phyloP scores from a whole-genome alignment of 2,888 invertebrate genomes.

The Nematopogon swammerdamellus region DNA sequence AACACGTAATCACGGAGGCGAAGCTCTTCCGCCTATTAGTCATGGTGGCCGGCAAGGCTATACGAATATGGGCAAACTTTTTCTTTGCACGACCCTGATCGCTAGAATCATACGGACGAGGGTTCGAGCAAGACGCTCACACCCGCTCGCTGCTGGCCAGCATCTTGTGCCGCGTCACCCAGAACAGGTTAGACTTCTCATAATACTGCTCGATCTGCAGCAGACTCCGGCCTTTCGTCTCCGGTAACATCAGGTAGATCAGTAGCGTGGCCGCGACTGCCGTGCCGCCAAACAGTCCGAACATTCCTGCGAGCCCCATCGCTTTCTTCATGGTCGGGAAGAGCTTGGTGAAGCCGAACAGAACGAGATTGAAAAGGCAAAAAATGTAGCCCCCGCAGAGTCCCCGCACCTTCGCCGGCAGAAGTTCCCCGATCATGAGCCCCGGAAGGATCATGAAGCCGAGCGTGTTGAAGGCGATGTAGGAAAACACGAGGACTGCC shows the following conservation, averaged over 20 bases:
- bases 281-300: constrained; percentile 65
- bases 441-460: constrained; percentile 73
- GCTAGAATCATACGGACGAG: too few species aligned
- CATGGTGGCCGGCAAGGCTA: too few species aligned
- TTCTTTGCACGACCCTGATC: too few species aligned
- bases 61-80: too few species aligned
- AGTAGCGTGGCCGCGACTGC: constrained; percentile 62
- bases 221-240: constrained; percentile 69
- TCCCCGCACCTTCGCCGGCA: constrained; percentile 71
- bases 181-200: constrained; percentile 60
- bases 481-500: constrained; percentile 53
- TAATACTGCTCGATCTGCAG: constrained; percentile 79
- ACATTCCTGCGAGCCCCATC: constrained; percentile 67
- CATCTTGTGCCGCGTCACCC: constrained; percentile 50
- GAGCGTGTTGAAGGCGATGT: constrained; percentile 70
- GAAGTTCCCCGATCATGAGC: constrained; percentile 71
- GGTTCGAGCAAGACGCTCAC: too few species aligned
- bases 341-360: constrained; percentile 68
- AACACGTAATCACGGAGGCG: too few species aligned
- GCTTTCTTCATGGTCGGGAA: constrained; percentile 60
- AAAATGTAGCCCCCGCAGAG: constrained; percentile 72
- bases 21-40: too few species aligned
- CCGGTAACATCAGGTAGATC: constrained; percentile 66
- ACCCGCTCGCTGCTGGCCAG: too few species aligned
- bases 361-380: constrained; percentile 64